Evolutionary conservation across 35 echinoderm and acorn worm species (phyloP).

Genomic region (Lytechinus pictus): DNA sequence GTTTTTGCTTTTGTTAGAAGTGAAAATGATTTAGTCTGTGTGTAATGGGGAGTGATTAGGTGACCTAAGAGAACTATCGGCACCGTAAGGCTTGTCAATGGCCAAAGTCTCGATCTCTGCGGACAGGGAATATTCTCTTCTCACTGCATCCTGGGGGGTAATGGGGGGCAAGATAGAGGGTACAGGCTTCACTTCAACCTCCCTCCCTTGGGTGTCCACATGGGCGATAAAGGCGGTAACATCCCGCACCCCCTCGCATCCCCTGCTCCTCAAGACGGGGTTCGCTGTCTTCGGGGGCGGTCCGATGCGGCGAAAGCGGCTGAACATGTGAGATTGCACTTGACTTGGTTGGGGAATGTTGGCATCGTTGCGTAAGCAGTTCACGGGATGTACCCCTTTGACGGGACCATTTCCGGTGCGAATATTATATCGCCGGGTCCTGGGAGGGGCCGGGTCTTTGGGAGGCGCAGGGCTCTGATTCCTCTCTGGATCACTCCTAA

Average conservation of each 20-base stretch:
- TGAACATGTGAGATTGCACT: conserved; percentile 52
- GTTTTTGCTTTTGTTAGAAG: neutral
- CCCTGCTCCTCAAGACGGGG: neutral
- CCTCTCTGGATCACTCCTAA: neutral
- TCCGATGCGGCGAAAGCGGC: neutral
- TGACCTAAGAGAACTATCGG: conserved; percentile 33
- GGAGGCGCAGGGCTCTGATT: conserved; percentile 58
- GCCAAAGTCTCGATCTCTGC: conserved; percentile 66
- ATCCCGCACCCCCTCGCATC: conserved; percentile 11
- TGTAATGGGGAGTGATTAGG: conserved; percentile 42
- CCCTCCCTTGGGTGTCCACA: conserved; percentile 46
- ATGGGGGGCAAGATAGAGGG: conserved; percentile 96
- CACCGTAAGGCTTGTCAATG: conserved; percentile 43
- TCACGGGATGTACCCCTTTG: neutral
- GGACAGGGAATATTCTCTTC: conserved; percentile 23
- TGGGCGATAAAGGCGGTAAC: conserved; percentile 62
- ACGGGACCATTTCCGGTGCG: conserved; percentile 32
- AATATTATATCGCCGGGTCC: conserved; percentile 47
- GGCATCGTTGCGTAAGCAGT: neutral
- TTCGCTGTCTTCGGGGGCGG: neutral
- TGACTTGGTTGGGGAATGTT: neutral
- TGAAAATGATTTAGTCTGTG: conserved; percentile 31
- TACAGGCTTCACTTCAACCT: conserved; percentile 72
- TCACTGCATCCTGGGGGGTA: conserved; percentile 3
- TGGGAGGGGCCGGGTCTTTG: conserved; percentile 54